A percentile compares a stretch with the other conserved stretches of the same genome.
Evolutionary conservation across 2,888 invertebrate genomes (phyloP).

Genomic region (Nomada ruficornis): DNA sequence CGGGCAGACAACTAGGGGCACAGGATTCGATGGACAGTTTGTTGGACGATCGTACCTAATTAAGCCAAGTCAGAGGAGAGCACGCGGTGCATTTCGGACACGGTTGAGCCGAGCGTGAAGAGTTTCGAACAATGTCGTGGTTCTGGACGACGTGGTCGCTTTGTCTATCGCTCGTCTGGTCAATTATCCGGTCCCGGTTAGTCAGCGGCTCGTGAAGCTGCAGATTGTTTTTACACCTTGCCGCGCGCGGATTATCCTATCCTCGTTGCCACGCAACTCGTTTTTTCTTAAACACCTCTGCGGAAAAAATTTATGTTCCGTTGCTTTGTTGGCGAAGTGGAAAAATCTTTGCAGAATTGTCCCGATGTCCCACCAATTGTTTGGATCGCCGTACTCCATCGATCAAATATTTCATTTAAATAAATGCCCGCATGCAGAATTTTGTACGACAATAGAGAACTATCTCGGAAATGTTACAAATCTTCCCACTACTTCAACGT

Average conservation of each 20-base stretch:
- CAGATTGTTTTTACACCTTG: conserved; percentile 44
- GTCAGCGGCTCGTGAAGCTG: conserved; percentile 62
- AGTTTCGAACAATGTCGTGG: conserved; percentile 66
- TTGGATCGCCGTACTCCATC: too few species aligned
- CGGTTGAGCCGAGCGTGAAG: conserved; percentile 54
- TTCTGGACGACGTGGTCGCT: conserved; percentile 56
- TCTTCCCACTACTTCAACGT: too few species aligned
- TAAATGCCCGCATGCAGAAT: too few species aligned
- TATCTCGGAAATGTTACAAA: too few species aligned
- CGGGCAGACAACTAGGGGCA: background rate
- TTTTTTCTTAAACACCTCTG: background rate
- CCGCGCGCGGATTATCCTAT: conserved; percentile 23
- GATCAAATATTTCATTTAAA: too few species aligned
- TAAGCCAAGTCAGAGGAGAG: conserved; percentile 36
- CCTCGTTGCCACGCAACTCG: too few species aligned
- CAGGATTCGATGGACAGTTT: conserved; percentile 12
- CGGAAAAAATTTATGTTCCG: too few species aligned
- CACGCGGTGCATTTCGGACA: conserved; percentile 50
- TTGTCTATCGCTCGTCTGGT: conserved; percentile 60
- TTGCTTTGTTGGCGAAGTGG: too few species aligned
- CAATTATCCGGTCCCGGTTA: conserved; percentile 65
- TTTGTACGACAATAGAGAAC: too few species aligned
- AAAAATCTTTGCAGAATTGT: too few species aligned
- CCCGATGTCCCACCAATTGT: too few species aligned
- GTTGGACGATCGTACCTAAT: conserved; percentile 50